Base-by-base conservation (phyloP, 2,797 vertebrate species). In the Cephalopachus bancanus region DNA sequence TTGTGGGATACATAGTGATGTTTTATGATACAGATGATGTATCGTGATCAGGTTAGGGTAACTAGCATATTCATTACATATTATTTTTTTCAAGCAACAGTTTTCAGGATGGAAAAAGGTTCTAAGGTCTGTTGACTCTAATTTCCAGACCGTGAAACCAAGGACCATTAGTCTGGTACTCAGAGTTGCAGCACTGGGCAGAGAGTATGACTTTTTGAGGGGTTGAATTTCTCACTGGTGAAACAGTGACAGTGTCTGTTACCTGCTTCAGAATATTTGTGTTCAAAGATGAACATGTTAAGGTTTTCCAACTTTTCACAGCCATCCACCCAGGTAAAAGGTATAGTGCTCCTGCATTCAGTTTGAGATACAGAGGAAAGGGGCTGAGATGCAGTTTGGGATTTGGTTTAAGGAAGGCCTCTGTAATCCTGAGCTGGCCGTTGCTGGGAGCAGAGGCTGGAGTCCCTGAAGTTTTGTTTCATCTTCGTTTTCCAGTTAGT, bases 381-480 rank as follows among this genome's bases (percentile, higher is more conserved):
- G 24, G 20, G n/a, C 16, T 93, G 76, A 74, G 44, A n/a, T 76
- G 26, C 3, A 90, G 62, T 51, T 94, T 44, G 44, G 49, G 28
- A 7, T 86, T 93, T 91, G 89, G 89, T 91, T 86, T 87, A 84
- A 62, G 80, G 30, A 86, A 92, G 30, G n/a, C 51, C 51, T 22
- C 71, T 93, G 49, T 80, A 91, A 80, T 9, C 7, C 51, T 44
- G 83, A 83, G 11, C 81, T 86, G 55, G 28, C 74, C 59, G 55
- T 9, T 5, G 49, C 37, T 55, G 76, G 62, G 30, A 87, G 62
- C 85, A 26, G 30, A 59, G 53, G 64, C 49, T 78, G 81, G 28
- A 55, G 22, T 59, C 60, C 60, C 67, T 85, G 60, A 81, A 79
- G 33, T 86, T 78, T 85, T 87, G 69, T 83, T 76, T 87, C 33